phyloP scores from a whole-genome alignment of 2,888 invertebrate genomes.

The Agrochola macilenta region DNA sequence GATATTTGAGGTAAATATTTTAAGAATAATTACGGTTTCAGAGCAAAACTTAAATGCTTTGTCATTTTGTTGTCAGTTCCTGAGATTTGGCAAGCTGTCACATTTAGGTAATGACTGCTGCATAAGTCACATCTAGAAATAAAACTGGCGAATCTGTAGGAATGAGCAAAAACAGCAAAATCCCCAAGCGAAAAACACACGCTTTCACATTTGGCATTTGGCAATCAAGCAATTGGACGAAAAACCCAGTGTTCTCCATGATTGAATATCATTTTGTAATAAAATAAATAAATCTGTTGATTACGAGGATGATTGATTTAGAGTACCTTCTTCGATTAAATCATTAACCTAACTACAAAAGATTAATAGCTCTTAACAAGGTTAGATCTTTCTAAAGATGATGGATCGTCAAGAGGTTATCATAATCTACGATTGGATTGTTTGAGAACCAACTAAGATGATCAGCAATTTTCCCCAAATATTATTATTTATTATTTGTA shows the following conservation, averaged over 20 bases:
- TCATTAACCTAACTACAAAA: background rate
- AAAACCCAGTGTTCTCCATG: background rate
- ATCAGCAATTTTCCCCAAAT: background rate
- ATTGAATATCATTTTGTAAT: background rate
- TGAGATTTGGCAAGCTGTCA: conserved; percentile 53
- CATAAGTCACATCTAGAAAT: conserved; percentile 48
- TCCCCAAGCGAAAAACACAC: conserved; percentile 1
- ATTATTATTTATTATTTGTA: too few species aligned
- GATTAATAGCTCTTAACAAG: background rate
- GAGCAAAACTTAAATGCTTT: conserved; percentile 20
- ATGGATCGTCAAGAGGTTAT: background rate
- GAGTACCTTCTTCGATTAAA: background rate
- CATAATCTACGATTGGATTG: background rate
- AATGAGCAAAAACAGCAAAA: conserved; percentile 20
- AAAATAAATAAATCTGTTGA: background rate
- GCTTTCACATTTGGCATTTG: conserved; percentile 21
- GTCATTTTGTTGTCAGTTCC: conserved; percentile 10
- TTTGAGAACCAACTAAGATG: background rate
- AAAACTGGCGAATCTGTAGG: conserved; percentile 30
- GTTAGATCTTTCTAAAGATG: background rate
- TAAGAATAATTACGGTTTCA: background rate
- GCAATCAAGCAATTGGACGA: background rate
- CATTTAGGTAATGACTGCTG: conserved; percentile 37
- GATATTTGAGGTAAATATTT: background rate
- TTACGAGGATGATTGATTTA: background rate